phyloP scores from a whole-genome alignment of 2,113 vertebrate species.

The Boulengeromyrus knoepffleri region DNA sequence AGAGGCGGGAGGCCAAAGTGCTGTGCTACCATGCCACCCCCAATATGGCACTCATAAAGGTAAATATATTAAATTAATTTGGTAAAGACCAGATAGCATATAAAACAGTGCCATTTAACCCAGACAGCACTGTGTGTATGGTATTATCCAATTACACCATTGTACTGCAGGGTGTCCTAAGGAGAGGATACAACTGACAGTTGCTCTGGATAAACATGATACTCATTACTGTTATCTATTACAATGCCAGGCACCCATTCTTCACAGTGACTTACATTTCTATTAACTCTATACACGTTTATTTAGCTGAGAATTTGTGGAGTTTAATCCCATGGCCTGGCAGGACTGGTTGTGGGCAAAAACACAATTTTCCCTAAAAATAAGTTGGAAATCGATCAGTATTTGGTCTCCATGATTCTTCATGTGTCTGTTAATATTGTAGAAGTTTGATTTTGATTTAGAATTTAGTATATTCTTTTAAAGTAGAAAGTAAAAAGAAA shows the following conservation, averaged over 20 bases:
- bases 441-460: not conserved
- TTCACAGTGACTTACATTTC: not conserved
- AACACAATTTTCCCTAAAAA: not conserved
- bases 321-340: not conserved
- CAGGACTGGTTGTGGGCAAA: not conserved
- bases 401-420: not conserved
- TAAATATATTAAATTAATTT: not conserved
- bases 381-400: not conserved
- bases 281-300: not conserved
- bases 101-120: not conserved
- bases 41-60: not conserved
- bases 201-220: not conserved
- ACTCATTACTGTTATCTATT: not conserved
- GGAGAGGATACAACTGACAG: not conserved
- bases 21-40: not conserved
- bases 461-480: not conserved
- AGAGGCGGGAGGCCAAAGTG: not conserved
- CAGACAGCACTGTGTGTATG: not conserved
- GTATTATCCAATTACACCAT: not conserved
- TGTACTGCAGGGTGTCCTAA: not conserved
- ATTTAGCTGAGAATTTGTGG: not conserved
- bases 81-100: not conserved
- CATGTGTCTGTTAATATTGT: not conserved
- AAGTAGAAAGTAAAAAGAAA: conserved; percentile 3
- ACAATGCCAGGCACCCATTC: not conserved